A percentile compares a stretch with the other conserved stretches of the same genome.
Conservation (phyloP, 2,888 invertebrate genomes). For the Allygus modestus region DNA sequence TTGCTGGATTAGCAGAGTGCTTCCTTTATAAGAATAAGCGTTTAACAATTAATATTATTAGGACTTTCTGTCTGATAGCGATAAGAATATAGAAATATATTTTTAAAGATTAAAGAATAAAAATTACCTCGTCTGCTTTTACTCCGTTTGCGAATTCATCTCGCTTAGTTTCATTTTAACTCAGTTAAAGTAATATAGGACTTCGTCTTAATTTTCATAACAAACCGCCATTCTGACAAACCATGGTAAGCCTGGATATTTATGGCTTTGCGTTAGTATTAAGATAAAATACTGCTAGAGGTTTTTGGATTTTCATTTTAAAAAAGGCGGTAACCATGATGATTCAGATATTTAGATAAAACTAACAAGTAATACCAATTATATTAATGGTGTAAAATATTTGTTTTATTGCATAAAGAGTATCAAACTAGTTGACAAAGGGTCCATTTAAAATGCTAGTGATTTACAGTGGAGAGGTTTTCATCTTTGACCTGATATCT, state of each 20-base stretch:
- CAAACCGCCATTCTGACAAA: slow-evolving; percentile 15
- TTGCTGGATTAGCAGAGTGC: no score
- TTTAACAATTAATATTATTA: no score
- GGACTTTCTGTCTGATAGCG: no score
- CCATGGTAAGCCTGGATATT: slow-evolving; percentile 1
- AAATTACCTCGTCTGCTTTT: not conserved
- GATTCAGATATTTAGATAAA: no score
- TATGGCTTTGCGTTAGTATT: slow-evolving; percentile 14
- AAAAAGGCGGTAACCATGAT: not conserved
- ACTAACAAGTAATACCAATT: no score
- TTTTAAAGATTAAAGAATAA: no score
- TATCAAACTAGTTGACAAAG: not conserved
- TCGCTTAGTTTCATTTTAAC: slow-evolving; percentile 41
- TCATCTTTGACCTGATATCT: not conserved
- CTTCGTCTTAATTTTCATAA: slow-evolving; percentile 43
- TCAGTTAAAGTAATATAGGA: slow-evolving; percentile 3
- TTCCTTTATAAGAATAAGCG: no score
- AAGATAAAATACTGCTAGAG: not conserved
- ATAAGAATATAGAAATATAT: no score
- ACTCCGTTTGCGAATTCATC: slow-evolving; percentile 1
- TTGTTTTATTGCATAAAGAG: not conserved
- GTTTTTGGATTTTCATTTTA: not conserved
- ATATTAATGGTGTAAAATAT: no score
- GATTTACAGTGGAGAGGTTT: not conserved
- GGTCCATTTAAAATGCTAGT: not conserved